Base-by-base conservation (phyloP, 2,888 invertebrate species). In the Timandra comae region DNA sequence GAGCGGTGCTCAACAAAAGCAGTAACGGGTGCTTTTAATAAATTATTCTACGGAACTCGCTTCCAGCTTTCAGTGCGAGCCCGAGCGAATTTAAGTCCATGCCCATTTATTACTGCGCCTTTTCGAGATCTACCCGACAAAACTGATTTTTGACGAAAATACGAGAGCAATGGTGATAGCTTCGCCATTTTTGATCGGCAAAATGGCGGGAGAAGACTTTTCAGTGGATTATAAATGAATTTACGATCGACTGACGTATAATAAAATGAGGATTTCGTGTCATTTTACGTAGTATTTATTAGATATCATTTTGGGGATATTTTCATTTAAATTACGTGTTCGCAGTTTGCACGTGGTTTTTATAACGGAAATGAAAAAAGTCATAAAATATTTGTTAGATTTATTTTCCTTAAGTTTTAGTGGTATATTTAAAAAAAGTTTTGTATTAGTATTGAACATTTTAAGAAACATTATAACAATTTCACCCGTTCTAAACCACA, bases 21-120 rank as follows among this genome's bases (percentile, higher is more conserved):
- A 57, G 52, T 50, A 51, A 50, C 57, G 61, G 62, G 56, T 47
- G 63, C 69, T 68, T 72, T 73, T 73, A 73, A 75, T 78, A 75
- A 76, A 77, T 76, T 72, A 76, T 76, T 74, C 72, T 47, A 45
- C 53, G 52, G 58, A 50, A 56, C 59, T 57, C 61, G 57, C 53
- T 61, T 53, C 61, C 61, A 63, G 70, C 62, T 63, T 59, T 64
- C 63, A 62, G 60, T 48, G 48, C 48, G 44, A 54, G 52, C 56
- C 53, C 53, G 52, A 49, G 56, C 53, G 60, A 62, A 56, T 63
- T 59, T 52, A 49, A 56, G 51, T 43, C 45, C 56, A 44, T 56
- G 57, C 54, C 56, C 64, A 68, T 71, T 67, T 65, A 63, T 69
- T 58, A 64, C 49, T 30, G 47, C 40, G 43, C 53, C 56, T 52